Evolutionary conservation across 2,113 vertebrate genomes (phyloP).

Genomic region (Epinephelus lanceolatus): DNA sequence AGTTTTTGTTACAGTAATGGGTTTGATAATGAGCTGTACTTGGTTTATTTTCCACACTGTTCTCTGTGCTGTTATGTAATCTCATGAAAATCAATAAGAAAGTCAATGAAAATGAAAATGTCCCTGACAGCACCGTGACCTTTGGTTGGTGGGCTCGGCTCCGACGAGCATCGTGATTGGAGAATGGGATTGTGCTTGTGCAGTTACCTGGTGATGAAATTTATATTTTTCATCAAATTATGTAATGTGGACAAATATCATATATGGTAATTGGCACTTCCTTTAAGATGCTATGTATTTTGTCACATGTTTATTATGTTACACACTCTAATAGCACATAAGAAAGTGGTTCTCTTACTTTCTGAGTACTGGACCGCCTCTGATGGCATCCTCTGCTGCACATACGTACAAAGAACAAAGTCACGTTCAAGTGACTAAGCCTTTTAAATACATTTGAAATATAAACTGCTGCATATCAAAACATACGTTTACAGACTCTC

Average conservation of each 20-base stretch:
- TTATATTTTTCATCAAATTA: neutral
- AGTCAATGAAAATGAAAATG: slow-evolving; percentile 35
- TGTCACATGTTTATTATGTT: neutral
- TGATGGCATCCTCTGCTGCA: neutral
- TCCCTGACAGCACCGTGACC: slow-evolving; percentile 31
- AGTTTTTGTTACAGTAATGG: slow-evolving; percentile 15
- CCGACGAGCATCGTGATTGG: slow-evolving; percentile 12
- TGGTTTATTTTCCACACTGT: neutral
- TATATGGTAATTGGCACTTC: neutral
- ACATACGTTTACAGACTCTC: no score
- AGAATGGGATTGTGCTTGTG: neutral
- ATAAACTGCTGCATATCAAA: neutral
- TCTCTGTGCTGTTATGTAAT: slow-evolving; percentile 28
- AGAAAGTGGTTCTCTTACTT: neutral
- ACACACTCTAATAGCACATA: neutral
- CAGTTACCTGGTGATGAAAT: slow-evolving; percentile 6
- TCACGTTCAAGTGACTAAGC: neutral
- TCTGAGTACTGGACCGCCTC: neutral
- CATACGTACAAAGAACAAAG: neutral
- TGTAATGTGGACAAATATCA: neutral
- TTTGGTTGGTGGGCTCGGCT: slow-evolving; percentile 24
- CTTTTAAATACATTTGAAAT: neutral
- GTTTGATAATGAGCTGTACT: slow-evolving; percentile 36
- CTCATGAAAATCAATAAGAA: slow-evolving; percentile 41
- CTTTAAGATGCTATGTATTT: neutral